phyloP scores from a whole-genome alignment of 2,797 vertebrate species.

The Avahi laniger region DNA sequence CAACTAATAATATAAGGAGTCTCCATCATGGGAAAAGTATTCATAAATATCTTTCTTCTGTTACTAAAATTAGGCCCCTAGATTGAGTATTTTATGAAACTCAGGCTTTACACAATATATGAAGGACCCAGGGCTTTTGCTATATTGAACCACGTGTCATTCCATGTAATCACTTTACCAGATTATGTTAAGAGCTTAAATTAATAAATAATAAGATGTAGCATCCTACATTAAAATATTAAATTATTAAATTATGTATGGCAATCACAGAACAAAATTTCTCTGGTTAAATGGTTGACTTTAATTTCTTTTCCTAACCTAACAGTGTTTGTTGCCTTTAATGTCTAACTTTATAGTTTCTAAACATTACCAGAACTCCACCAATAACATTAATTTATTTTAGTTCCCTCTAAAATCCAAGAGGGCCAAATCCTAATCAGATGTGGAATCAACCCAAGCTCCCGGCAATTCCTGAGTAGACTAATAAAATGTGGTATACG shows the following conservation, averaged over 20 bases:
- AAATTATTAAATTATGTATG: constrained; percentile 39
- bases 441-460: background rate
- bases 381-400: background rate
- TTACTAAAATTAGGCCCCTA: background rate
- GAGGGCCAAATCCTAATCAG: background rate
- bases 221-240: background rate
- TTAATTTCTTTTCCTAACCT: background rate
- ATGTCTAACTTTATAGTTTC: background rate
- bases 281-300: background rate
- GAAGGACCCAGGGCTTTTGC: background rate
- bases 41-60: background rate
- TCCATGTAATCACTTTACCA: constrained; percentile 25
- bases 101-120: background rate
- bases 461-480: no score
- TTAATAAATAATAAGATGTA: background rate
- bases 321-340: background rate
- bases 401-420: background rate
- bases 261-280: background rate
- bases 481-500: no score
- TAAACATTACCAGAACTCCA: background rate
- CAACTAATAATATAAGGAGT: background rate
- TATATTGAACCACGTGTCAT: background rate
- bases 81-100: background rate
- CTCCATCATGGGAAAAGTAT: background rate
- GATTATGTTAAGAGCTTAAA: constrained; percentile 29